Conservation (phyloP, 92 coral and sea anemone species). For the Epizoanthus rinbou region DNA sequence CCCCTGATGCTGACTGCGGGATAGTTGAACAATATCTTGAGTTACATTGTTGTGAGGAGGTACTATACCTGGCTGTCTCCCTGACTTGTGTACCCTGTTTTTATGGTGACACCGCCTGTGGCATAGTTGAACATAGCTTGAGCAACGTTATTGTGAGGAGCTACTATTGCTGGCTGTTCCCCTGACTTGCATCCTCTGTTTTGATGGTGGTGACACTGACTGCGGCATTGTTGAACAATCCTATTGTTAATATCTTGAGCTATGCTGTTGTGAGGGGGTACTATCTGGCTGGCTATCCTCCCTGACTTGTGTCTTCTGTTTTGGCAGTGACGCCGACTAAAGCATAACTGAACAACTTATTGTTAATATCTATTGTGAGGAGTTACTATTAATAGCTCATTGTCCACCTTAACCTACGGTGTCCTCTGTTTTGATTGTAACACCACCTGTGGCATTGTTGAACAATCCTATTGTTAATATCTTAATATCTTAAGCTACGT, state of each 20-base stretch:
- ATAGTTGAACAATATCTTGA: constrained; percentile 13
- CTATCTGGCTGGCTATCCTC: constrained; percentile 15
- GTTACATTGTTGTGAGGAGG: constrained; percentile 18
- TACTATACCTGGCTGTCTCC: constrained; percentile 17
- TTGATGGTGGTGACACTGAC: constrained; percentile 62
- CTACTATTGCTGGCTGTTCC: too few relatives aligned
- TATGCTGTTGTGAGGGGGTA: constrained; percentile 20
- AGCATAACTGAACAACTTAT: too few relatives aligned
- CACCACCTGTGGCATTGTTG: constrained; percentile 52
- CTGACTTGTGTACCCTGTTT: constrained; percentile 36
- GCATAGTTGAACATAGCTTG: constrained; percentile 26
- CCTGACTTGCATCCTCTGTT: constrained; percentile 3
- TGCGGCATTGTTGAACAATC: constrained; percentile 20
- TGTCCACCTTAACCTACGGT: too few relatives aligned
- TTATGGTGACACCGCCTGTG: constrained; percentile 58
- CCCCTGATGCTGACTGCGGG: constrained; percentile 52
- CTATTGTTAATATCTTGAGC: constrained; percentile 15
- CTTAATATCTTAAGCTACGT: constrained; percentile 40
- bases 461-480: background rate
- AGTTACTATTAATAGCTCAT: too few relatives aligned
- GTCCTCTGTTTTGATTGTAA: constrained; percentile 43
- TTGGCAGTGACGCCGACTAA: constrained; percentile 53
- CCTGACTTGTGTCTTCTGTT: constrained; percentile 48
- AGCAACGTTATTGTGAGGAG: constrained; percentile 28
- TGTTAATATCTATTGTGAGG: too few relatives aligned